These are phyloP conservation scores for Aphelenchoides avenae DNA, from an alignment of 1,140 invertebrate species.

Conservation along the genomic window DNA sequence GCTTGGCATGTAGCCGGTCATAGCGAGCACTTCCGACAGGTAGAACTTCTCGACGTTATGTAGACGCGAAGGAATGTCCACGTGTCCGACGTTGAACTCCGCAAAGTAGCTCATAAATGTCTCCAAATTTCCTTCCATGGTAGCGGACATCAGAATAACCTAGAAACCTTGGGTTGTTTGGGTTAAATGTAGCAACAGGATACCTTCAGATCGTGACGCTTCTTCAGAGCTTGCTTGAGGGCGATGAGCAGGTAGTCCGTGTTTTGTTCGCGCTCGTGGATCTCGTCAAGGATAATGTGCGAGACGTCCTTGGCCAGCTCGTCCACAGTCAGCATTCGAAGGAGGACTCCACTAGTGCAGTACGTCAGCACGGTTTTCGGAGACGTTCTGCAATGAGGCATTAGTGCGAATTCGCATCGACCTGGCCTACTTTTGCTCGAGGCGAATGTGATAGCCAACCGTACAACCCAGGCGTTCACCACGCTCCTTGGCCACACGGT, in stretches of 20 bases:
- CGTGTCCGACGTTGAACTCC: constrained; percentile 72
- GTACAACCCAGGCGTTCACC: constrained; percentile 78
- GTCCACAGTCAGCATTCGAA: constrained; percentile 76
- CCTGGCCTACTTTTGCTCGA: constrained; percentile 66
- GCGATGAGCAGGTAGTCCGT: constrained; percentile 85
- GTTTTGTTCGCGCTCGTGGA: constrained; percentile 86
- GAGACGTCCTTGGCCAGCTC: constrained; percentile 71
- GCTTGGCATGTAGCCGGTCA: constrained; percentile 51
- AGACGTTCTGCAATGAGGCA: constrained; percentile 65
- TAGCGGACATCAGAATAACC: constrained; percentile 90
- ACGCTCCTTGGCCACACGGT: constrained; percentile 76
- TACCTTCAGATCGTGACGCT: constrained; percentile 64
- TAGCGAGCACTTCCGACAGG: constrained; percentile 74
- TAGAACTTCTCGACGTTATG: constrained; percentile 74
- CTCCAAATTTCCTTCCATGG: constrained; percentile 71
- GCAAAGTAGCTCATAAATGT: constrained; percentile 82
- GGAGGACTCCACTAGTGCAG: constrained; percentile 82
- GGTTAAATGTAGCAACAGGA: constrained; percentile 55
- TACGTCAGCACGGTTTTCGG: constrained; percentile 78
- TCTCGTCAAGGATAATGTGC: constrained; percentile 88
- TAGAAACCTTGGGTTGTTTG: constrained; percentile 63
- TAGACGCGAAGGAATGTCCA: constrained; percentile 71
- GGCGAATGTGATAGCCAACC: constrained; percentile 86
- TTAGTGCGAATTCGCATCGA: constrained; percentile 27
- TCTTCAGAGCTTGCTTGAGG: constrained; percentile 71